phyloP scores from a whole-genome alignment of 2,797 vertebrate species.

The Epinephelus malabaricus region DNA sequence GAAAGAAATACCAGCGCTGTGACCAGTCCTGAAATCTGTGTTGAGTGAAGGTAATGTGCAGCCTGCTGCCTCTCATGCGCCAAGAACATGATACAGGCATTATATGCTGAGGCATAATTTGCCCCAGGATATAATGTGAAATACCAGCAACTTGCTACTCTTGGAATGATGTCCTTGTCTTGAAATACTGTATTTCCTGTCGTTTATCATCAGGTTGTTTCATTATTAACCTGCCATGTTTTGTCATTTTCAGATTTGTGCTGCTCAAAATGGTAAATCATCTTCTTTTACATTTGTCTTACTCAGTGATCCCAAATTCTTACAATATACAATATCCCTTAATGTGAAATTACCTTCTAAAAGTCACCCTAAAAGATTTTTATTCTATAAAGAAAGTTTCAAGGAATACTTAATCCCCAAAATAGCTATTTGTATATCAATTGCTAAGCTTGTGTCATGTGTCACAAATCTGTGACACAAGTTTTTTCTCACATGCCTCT shows the following conservation, averaged over 20 bases:
- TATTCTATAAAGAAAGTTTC: neutral
- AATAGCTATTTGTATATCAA: no score
- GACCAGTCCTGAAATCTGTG: conserved; percentile 80
- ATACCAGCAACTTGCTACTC: conserved; percentile 54
- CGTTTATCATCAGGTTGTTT: conserved; percentile 29
- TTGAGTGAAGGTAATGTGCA: conserved; percentile 86
- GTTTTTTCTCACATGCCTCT: no score
- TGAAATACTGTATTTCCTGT: conserved; percentile 32
- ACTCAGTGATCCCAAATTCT: neutral
- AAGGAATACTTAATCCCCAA: no score
- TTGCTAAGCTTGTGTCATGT: no score
- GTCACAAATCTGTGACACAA: no score
- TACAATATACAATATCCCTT: neutral
- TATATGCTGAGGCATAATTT: conserved; percentile 60
- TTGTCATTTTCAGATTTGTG: conserved; percentile 89
- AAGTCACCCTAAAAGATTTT: neutral
- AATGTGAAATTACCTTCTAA: neutral
- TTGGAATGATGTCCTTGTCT: conserved; percentile 54
- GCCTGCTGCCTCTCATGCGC: conserved; percentile 76
- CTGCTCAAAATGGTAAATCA: conserved; percentile 87
- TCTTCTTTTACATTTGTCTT: conserved; percentile 14
- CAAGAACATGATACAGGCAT: conserved; percentile 76
- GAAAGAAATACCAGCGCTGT: conserved; percentile 79
- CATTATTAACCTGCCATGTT: conserved; percentile 44
- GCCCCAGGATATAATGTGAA: conserved; percentile 70